Percentiles rank a stretch among this genome's conserved stretches.
Conservation (phyloP, 1,140 invertebrate genomes). For the Sycophaga agraensis region DNA sequence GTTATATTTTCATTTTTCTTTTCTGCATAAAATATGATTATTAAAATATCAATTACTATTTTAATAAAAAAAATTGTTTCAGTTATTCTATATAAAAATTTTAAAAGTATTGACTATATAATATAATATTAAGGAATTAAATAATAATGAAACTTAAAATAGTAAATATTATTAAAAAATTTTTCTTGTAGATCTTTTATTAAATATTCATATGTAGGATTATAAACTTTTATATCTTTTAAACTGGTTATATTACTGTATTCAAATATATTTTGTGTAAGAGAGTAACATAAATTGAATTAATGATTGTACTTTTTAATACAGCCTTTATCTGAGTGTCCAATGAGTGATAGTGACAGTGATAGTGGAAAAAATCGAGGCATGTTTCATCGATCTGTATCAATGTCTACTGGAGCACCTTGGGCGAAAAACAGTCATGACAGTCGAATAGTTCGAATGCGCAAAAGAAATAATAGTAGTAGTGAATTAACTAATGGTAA, state of each 20-base stretch:
- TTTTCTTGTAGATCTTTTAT: too few species aligned
- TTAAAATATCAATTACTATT: too few species aligned
- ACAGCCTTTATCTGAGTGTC: constrained; percentile 62
- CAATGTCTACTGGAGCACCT: constrained; percentile 65
- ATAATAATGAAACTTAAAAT: too few species aligned
- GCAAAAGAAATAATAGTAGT: constrained; percentile 73
- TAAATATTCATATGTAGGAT: too few species aligned
- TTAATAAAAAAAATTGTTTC: too few species aligned
- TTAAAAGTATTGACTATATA: too few species aligned
- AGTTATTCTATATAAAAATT: too few species aligned
- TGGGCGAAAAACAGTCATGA: constrained; percentile 65
- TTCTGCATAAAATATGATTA: too few species aligned
- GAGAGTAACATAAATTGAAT: too few species aligned
- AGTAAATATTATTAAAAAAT: too few species aligned
- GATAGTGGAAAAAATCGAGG: constrained; percentile 61
- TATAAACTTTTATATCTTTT: constrained; percentile 22
- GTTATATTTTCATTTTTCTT: too few species aligned
- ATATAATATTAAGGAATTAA: too few species aligned
- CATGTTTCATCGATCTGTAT: constrained; percentile 68
- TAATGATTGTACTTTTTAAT: constrained; percentile 17
- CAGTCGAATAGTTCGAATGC: constrained; percentile 64
- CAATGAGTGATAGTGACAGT: constrained; percentile 60
- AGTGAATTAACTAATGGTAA: constrained; percentile 65
- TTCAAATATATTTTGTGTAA: neutral
- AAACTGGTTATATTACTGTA: neutral